Evolutionary conservation across 2,113 vertebrate genomes (phyloP), one percentile per base, ranked within the genome.

Genomic region (Oceanites oceanicus): DNA sequence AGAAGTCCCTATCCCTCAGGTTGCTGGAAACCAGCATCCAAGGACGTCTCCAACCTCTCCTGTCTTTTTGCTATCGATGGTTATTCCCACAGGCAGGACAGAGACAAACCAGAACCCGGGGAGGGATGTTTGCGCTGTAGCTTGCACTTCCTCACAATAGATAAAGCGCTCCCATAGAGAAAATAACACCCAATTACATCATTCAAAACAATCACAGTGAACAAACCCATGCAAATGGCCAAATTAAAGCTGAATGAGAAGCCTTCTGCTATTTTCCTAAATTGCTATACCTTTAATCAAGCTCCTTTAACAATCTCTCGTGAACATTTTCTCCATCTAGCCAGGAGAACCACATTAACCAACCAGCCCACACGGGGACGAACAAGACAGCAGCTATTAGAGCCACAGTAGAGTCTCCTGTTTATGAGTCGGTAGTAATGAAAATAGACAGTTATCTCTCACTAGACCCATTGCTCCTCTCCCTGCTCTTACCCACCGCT

Each of bases 201-300:
- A 61, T 85, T 90, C 83, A 56, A 3, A 90, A 90, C 96, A 85
- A 96, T 56, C 77, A 79, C 73, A 68, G 90, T 4, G 87, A 96
- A 85, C 77, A 71, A 95, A 95, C 29, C 84, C 92, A 93, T 90
- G 92, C 96, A 96, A 97, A 97, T 62, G 78, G 92, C 84, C 96
- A 94, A 95, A 97, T 96, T 94, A 96, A 91, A 77, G 87, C 81
- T 72, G 88, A 91, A 94, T 25, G 86, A 94, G 90, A 78, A 92
- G 85, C 91, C 59, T 95, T 96, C 94, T 96, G 87, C 95, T 56
- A 26, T 78, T 85, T 85, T 85, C 94, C 90, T 40, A 85, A 94
- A 96, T 95, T 82, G 87, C 86, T 72, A 63, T 53, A 94, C 89
- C 91, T 96, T 94, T 96, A 85, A 95, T 96, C 93, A 92, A 81